These are phyloP conservation scores for Antennarius maculatus DNA, from an alignment of 2,797 vertebrate species.

Conservation along the genomic window DNA sequence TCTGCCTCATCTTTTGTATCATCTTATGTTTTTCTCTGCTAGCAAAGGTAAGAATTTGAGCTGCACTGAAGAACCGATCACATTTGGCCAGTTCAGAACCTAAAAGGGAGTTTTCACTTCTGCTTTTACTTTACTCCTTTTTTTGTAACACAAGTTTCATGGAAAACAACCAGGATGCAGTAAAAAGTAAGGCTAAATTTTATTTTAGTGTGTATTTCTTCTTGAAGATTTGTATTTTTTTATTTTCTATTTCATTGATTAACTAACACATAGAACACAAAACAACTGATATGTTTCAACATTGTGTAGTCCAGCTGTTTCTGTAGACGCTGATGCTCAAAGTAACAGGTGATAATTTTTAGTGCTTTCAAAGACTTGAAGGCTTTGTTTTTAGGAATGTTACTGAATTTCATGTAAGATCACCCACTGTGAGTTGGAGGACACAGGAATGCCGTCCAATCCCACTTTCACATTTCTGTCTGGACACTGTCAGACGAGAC, in stretches of 20 bases:
- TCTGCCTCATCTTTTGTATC: background rate
- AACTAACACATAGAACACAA: conserved; percentile 6
- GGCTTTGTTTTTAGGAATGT: conserved; percentile 17
- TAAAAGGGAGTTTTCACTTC: conserved; percentile 44
- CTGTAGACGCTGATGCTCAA: conserved; percentile 14
- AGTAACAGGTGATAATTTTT: background rate
- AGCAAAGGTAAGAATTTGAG: conserved; percentile 21
- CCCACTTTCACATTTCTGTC: conserved; percentile 5
- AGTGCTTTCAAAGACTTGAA: background rate
- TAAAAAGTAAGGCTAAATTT: conserved; percentile 6
- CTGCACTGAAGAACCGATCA: conserved; percentile 34
- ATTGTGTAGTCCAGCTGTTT: conserved; percentile 39
- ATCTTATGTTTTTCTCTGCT: conserved; percentile 8
- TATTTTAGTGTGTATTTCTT: conserved; percentile 13
- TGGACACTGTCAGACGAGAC: conserved; percentile 2
- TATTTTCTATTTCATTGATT: conserved; percentile 21
- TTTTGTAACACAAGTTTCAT: conserved; percentile 44
- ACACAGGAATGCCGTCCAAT: conserved; percentile 16
- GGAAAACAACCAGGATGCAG: conserved; percentile 25
- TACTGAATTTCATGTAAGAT: conserved; percentile 40
- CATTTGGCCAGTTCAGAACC: conserved; percentile 25
- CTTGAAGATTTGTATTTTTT: background rate
- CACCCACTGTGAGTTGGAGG: conserved; percentile 1
- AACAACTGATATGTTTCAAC: conserved; percentile 14
- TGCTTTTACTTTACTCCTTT: conserved; percentile 36